A percentile compares a stretch with the other conserved stretches of the same genome.
phyloP scores from a whole-genome alignment of 2,888 invertebrate species.

The Meloe dianella region DNA sequence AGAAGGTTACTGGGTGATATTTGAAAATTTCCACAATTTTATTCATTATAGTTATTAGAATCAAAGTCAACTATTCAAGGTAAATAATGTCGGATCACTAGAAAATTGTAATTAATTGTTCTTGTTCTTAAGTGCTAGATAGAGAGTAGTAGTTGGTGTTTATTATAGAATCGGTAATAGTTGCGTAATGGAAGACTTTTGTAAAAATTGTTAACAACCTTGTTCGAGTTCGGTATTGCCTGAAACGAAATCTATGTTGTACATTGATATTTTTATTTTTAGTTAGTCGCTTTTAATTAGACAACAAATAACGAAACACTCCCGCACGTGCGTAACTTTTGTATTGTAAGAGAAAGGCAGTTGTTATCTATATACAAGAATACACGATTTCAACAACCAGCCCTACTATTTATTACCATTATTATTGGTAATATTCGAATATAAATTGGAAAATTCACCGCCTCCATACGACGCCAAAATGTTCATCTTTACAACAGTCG shows the following conservation, averaged over 20 bases:
- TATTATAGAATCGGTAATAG: slow-evolving; percentile 11
- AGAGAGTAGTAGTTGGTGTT: slow-evolving; percentile 16
- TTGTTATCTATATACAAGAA: background rate
- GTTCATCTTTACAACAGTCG: background rate
- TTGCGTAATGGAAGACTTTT: slow-evolving; percentile 38
- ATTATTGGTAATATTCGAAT: background rate
- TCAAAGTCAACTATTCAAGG: slow-evolving; percentile 4
- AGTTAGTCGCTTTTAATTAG: background rate
- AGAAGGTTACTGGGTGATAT: slow-evolving; percentile 4
- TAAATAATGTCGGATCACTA: slow-evolving; percentile 7
- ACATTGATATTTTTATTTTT: background rate
- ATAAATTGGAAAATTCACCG: background rate
- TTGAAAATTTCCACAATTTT: background rate
- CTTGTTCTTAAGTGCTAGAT: background rate
- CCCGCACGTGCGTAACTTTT: slow-evolving; percentile 8
- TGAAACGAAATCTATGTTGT: slow-evolving; percentile 32
- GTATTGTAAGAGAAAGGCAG: slow-evolving; percentile 4
- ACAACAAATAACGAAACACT: slow-evolving; percentile 9
- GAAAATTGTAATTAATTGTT: slow-evolving; percentile 13
- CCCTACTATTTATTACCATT: background rate
- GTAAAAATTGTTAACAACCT: slow-evolving; percentile 38
- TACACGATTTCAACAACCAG: background rate
- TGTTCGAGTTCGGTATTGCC: slow-evolving; percentile 42
- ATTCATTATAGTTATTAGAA: slow-evolving; percentile 5
- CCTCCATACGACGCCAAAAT: background rate